Base-by-base conservation (phyloP, 2,888 invertebrate species). In the Sesia apiformis region DNA sequence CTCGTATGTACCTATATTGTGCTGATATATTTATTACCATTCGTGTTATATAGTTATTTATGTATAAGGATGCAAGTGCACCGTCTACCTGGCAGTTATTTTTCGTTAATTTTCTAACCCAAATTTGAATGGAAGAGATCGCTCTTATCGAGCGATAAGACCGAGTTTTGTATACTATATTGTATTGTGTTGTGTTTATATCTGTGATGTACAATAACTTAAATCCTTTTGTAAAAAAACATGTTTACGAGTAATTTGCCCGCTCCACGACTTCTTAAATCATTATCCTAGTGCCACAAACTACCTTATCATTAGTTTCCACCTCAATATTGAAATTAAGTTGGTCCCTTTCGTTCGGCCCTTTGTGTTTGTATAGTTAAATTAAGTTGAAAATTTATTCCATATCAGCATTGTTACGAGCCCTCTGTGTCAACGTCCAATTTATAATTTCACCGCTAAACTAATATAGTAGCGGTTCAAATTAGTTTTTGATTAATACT, bases 371-470 rank as follows among this genome's bases (percentile, higher is more conserved):
- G 84, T 78, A 67, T 83, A 81, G 87, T 85, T 87, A 88, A 88
- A 88, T 89, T 87, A 86, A 87, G 87, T 87, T 86, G 88, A 88
- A 88, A 88, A 88, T 89, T 84, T 88, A 89, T 88, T 85, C 87
- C 80, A 74, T 82, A 85, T 87, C 82, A 81, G 81, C 78, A 72
- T 68, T 72, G 70, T 67, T 64, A 50, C 69, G 70, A 70, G 68
- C 72, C 77, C 75, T 77, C 76, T 7, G 73, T 80, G 85, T 87
- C 86, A 84, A 81, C 80, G 71, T 50, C 74, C 83, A 86, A 86
- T 84, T 81, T 81, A 84, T 86, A 86, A 87, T 85, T 85, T 83
- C 72, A 70, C 73, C 74, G 69, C 76, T 76, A 78, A 81, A 82
- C 84, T 84, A 81, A 63, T 66, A 65, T 65, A 57, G 57, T 58